Base-by-base conservation (phyloP, 2,888 invertebrate species). In the Catocala nupta region DNA sequence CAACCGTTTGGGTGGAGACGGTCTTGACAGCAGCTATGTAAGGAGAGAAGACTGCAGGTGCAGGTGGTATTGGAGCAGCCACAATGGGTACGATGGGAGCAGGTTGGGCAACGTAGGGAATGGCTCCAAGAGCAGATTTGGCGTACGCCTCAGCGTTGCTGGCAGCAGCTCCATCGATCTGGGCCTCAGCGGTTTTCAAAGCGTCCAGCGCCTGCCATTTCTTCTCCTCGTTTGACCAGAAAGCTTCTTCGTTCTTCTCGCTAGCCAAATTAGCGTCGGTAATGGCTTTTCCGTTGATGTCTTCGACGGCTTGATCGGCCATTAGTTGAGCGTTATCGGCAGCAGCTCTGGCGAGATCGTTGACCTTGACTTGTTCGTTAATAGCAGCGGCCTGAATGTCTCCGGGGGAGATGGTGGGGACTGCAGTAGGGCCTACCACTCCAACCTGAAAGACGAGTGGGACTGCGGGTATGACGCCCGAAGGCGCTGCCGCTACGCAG, bases 151-250 rank as follows among this genome's bases (percentile, higher is more conserved):
- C 81, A 7, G 89, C 84, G 5, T 81, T 81, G 70, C 76, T 87
- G 0, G 92, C 91, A 0, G 87, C 64, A 5, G 83, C 81, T 0
- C 89, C 93, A 7, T 91, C 90, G 1, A 89, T 56, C 43, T 88
- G 84, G 11, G 93, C 93, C 56, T 89, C 85, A 16, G 89, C 89
- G 0, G 90, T 87, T 63, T 90, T 87, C 1, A 87, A 59, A 7
- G 91, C 91, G 56, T 90, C 89, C 0, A 91, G 52, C 0, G 88
- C 88, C 65, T 92, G 92, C 91, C 92, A 92, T 83, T 92, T 91
- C 78, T 87, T 85, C 9, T 93, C 93, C 55, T 93, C 91, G 0
- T 72, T 81, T 0, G 85, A 80, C 92, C 92, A 92, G 80, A 86
- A 84, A 12, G 72, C 75, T 50, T 85, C 82, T 4, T 68, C 59